phyloP scores from a whole-genome alignment of 2,113 vertebrate genomes.

The Eptesicus fuscus region DNA sequence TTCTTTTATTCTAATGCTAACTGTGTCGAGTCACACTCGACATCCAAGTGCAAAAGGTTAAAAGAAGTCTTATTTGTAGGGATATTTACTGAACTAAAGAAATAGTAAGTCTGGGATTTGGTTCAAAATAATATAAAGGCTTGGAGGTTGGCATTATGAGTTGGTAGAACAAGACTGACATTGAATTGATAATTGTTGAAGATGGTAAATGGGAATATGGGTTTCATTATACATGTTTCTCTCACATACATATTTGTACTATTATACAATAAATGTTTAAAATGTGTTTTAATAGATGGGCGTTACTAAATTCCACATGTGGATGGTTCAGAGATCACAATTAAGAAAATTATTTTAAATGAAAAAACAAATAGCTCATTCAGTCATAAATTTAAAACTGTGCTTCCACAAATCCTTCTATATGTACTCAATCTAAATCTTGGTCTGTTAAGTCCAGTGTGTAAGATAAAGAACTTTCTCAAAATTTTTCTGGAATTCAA shows the following conservation, averaged over 20 bases:
- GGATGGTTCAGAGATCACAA: background rate
- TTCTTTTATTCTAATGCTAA: too few relatives aligned
- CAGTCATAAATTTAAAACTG: background rate
- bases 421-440: background rate
- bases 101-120: background rate
- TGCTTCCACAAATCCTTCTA: background rate
- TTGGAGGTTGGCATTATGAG: background rate
- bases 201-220: background rate
- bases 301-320: background rate
- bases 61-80: background rate
- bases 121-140: background rate
- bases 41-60: too few relatives aligned
- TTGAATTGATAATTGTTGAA: background rate
- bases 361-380: background rate
- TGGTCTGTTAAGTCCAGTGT: background rate
- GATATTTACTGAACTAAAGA: background rate
- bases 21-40: too few relatives aligned
- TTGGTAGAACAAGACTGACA: background rate
- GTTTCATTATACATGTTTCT: background rate
- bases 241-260: background rate
- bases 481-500: slow-evolving; percentile 10
- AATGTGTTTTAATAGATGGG: background rate
- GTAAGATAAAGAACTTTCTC: background rate
- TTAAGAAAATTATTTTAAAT: background rate
- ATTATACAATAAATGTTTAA: background rate